phyloP scores from a whole-genome alignment of 2,797 vertebrate genomes.

The Silurus aristotelis region DNA sequence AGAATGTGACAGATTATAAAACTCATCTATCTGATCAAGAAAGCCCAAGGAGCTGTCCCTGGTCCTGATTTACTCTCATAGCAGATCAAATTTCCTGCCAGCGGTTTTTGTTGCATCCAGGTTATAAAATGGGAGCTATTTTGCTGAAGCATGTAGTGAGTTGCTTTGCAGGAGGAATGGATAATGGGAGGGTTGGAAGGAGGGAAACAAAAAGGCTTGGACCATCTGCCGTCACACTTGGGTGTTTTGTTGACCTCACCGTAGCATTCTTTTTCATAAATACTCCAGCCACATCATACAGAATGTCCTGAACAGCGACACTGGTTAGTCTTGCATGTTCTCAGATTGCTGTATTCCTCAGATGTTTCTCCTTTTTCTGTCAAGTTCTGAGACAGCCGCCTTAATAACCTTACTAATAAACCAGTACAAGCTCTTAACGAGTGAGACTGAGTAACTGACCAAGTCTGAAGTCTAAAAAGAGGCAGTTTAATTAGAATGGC shows the following conservation, averaged over 20 bases:
- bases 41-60: constrained; percentile 59
- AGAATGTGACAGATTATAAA: constrained; percentile 4
- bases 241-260: constrained; percentile 25
- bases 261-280: not conserved
- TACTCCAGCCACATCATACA: not conserved
- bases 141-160: constrained; percentile 36
- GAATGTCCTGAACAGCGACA: not conserved
- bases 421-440: constrained; percentile 47
- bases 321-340: not conserved
- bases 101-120: constrained; percentile 63
- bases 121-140: constrained; percentile 59
- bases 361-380: not conserved
- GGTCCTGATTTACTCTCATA: constrained; percentile 68
- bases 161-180: constrained; percentile 10
- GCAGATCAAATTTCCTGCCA: constrained; percentile 58
- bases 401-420: constrained; percentile 48
- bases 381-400: not conserved
- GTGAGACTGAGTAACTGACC: constrained; percentile 49
- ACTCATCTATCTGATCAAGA: not conserved
- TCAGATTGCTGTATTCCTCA: not conserved
- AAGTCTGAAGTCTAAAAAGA: constrained; percentile 54
- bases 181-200: not conserved
- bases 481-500: constrained; percentile 58
- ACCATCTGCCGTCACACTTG: constrained; percentile 33
- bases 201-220: not conserved